Evolutionary conservation across 2,888 invertebrate species (phyloP).

Genomic region (Parelbella ahira): DNA sequence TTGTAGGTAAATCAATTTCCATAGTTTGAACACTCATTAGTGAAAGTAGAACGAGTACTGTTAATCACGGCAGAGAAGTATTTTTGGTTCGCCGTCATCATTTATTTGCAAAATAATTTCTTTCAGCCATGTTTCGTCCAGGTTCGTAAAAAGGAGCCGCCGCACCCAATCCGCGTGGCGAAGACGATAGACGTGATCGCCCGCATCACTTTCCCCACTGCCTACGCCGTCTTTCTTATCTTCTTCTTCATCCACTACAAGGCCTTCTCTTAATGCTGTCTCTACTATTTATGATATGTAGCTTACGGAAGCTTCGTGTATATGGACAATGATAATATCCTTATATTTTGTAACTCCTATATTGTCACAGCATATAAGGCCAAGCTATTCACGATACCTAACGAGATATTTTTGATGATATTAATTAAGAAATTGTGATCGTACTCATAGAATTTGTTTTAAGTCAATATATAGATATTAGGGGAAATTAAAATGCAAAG

Average conservation of each 20-base stretch:
- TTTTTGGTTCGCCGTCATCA: conserved; percentile 52
- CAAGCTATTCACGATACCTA: conserved; percentile 40
- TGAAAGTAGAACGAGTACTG: too few relatives aligned
- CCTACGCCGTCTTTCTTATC: conserved; percentile 95
- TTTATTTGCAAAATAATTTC: conserved; percentile 67
- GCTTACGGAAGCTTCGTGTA: conserved; percentile 51
- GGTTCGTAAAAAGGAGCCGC: conserved; percentile 94
- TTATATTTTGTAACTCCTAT: conserved; percentile 46
- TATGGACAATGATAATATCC: conserved; percentile 50
- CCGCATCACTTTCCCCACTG: conserved; percentile 95
- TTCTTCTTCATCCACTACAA: conserved; percentile 98
- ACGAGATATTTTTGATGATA: conserved; percentile 48
- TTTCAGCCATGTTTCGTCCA: conserved; percentile 90
- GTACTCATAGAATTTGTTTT: conserved; percentile 48
- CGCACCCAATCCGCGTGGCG: conserved; percentile 95
- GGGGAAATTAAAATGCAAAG: conserved; percentile 35
- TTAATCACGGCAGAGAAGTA: conserved; percentile 13
- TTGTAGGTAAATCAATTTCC: too few relatives aligned
- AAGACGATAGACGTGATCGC: conserved; percentile 97
- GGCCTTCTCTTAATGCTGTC: conserved; percentile 85
- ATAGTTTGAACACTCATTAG: too few relatives aligned
- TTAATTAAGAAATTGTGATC: conserved; percentile 57
- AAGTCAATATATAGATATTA: conserved; percentile 45
- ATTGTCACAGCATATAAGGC: conserved; percentile 46
- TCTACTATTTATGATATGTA: conserved; percentile 33